Percentiles rank a stretch among this genome's conserved stretches.
These are phyloP conservation scores for Chiloscyllium plagiosum DNA, from an alignment of 2,113 vertebrate species.

Conservation along the genomic window DNA sequence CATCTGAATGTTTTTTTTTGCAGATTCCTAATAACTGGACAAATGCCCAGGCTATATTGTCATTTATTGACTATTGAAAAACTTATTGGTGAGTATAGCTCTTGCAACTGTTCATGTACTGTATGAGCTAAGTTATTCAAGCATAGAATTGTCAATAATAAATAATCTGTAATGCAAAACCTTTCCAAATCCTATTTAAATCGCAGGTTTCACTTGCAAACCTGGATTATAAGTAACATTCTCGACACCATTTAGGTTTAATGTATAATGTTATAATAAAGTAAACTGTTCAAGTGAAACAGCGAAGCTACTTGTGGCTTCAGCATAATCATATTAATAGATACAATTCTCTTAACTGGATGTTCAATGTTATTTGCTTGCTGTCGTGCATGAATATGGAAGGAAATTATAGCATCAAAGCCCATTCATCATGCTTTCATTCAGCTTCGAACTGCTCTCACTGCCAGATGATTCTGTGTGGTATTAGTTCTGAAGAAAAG, in stretches of 20 bases:
- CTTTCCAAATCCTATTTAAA: neutral
- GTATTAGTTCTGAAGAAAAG: neutral
- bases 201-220: constrained; percentile 4
- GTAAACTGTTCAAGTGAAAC: neutral
- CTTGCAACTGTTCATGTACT: neutral
- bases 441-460: neutral
- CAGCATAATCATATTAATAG: constrained; percentile 15
- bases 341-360: neutral
- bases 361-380: neutral
- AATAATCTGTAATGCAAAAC: neutral
- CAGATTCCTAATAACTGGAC: neutral
- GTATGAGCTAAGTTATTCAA: neutral
- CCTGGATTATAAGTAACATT: neutral
- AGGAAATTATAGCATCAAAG: neutral
- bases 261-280: neutral
- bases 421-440: constrained; percentile 34
- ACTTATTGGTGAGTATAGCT: neutral
- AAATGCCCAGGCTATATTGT: neutral
- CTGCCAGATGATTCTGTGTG: neutral
- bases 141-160: neutral
- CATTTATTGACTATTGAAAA: neutral
- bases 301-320: neutral
- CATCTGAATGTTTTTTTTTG: neutral
- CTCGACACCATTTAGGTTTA: neutral
- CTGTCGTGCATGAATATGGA: neutral